Base-by-base conservation (phyloP, 2,113 vertebrate genomes). In the Lichenostomus cassidix region DNA sequence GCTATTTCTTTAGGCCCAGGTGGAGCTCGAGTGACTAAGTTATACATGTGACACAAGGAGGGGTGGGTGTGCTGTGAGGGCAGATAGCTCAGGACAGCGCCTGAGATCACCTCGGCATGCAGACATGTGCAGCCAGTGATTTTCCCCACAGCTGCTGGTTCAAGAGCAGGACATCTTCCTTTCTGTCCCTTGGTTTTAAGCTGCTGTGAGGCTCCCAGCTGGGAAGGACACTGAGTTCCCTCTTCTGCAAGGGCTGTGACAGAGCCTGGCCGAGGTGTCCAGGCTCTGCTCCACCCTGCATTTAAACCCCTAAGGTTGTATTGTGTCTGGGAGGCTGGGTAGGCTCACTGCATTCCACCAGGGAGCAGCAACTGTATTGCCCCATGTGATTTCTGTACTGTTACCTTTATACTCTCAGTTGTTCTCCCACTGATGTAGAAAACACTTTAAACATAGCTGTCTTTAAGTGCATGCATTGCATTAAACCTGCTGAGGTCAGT, bases 241-340 rank as follows among this genome's bases (percentile, higher is more conserved):
- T 42, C 29, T 27, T 47, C 24, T 25, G 44, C 42, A 24, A 13
- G n/a, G 41, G n/a, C 14, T 74, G 8, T 28, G 49, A 12, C 18
- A 23, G 41, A 28, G 15, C n/a, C 46, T 29, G 56, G 20, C 24
- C 0, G 0, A n/a, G 56, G 28, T 7, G 39, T 55, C 41, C 15
- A 17, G 31, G 20, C 25, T 41, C 60, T 15, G 39, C 39, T 31
- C 29, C 58, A 25, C 11, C 20, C 39, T 39, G 39, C 56, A 63
- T 5, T 73, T 35, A 22, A 22, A 17, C 14, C 49, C 3, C 19
- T 10, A 0, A 19, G 18, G 39, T 3, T 41, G 22, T 23, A 19
- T 2, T 12, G 19, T 28, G 29, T 15, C n/a, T 39, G 24, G 24
- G 19, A 56, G 16, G 23, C 5, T 0, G 0, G 17, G 9, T 27